phyloP scores from a whole-genome alignment of 2,113 vertebrate genomes.

The Opisthocomus hoazin region DNA sequence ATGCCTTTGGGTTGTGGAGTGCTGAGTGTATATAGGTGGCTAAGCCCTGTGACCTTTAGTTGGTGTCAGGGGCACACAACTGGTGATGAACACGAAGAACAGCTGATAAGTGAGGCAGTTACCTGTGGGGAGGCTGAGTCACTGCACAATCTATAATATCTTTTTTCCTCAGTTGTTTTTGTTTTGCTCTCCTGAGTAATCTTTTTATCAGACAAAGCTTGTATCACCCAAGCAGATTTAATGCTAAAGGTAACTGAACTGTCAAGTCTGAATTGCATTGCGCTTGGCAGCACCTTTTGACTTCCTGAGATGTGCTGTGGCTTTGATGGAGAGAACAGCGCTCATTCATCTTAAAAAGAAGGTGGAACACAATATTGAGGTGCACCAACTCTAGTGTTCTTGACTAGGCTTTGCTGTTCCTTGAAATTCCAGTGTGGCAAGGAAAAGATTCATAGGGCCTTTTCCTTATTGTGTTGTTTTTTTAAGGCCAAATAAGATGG shows the following conservation, averaged over 20 bases:
- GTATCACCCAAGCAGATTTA: not conserved
- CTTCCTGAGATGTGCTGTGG: not conserved
- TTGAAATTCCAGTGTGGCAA: not conserved
- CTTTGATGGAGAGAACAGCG: not conserved
- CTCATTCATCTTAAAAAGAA: not conserved
- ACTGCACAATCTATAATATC: not conserved
- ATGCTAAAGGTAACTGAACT: not conserved
- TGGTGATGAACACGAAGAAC: not conserved
- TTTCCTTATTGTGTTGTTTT: not conserved
- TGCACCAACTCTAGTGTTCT: not conserved
- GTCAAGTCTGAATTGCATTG: not conserved
- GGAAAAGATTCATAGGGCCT: not conserved
- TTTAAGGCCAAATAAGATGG: not conserved
- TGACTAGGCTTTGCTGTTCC: not conserved
- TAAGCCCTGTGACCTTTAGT: not conserved
- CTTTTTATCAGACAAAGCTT: not conserved
- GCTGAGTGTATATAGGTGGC: not conserved
- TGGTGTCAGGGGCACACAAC: not conserved
- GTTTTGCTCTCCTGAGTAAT: not conserved
- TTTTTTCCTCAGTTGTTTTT: not conserved
- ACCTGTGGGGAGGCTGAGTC: not conserved
- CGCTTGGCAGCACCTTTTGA: not conserved
- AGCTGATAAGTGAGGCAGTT: not conserved
- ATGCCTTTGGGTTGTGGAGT: not conserved
- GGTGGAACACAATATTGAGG: not conserved